Evolutionary conservation across 2,888 invertebrate species (phyloP), one percentile per base, ranked within the genome.

Genomic region (Tinea pellionella): DNA sequence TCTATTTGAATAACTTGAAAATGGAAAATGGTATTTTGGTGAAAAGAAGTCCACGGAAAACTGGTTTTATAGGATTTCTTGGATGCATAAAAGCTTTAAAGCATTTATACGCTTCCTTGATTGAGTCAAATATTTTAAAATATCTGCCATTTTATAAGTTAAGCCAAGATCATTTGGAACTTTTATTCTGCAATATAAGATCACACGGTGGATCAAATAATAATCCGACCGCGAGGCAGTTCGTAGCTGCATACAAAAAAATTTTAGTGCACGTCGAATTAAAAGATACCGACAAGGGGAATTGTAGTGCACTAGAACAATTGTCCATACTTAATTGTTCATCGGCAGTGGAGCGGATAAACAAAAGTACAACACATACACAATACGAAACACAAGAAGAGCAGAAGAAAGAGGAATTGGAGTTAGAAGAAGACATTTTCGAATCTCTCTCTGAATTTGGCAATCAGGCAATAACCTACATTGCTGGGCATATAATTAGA

Each of bases 291-390:
- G 51, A 37, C 8, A 63, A 29, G 8, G 65, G 64, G 12, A 66
- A 65, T 60, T 66, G 65, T 51, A 58, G 65, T 16, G 63, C 64
- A 15, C 47, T 65, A 18, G 62, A 65, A 61, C n/a, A 65, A 56
- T 63, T 66, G 60, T 56, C 61, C 19, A 62, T 65, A 16, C 61
- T 65, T 11, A 61, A 64, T 47, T 63, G 60, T 37, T 32, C 61
- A 9, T 61, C 61, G 16, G 43, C 57, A 16, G 43, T 61, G 19
- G 51, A 61, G 13, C 16, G 11, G n/a, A 61, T 58, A 11, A 61
- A 61, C n/a, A 32, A 47, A 6, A 58, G 43, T 7, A 53, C 30
- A 32, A 18, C 8, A 16, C 30, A 53, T 53, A 53, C 18, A 11
- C 51, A 16, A 8, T 18, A 16, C 16, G 12, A 7, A 53, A 16